Conservation (phyloP, 2,113 vertebrate species). For the Corvus hawaiiensis region DNA sequence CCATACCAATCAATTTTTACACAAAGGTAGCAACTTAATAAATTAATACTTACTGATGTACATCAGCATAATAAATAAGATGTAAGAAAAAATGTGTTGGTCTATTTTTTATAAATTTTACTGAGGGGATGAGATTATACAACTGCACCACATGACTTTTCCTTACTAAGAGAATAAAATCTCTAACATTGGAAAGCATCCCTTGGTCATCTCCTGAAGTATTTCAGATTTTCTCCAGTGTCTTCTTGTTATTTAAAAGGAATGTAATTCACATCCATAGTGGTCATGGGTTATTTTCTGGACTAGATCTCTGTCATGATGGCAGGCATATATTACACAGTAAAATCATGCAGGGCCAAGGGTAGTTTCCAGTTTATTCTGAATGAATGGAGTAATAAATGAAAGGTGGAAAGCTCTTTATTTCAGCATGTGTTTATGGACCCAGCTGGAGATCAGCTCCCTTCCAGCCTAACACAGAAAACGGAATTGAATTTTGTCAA, state of each 20-base stretch:
- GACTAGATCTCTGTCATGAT: not conserved
- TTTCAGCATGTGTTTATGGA: not conserved
- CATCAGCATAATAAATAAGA: not conserved
- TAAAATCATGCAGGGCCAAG: not conserved
- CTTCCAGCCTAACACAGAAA: not conserved
- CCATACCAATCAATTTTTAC: not conserved
- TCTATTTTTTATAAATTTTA: not conserved
- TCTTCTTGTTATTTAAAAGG: not conserved
- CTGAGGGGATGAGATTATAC: not conserved
- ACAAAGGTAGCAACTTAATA: not conserved
- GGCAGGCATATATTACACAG: not conserved
- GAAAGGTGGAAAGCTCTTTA: not conserved
- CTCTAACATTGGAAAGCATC: not conserved
- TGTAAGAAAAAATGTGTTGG: not conserved
- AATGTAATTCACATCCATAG: not conserved
- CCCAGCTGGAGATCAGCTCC: not conserved
- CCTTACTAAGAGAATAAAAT: conserved; percentile 36
- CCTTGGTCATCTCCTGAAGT: not conserved
- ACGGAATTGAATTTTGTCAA: not conserved
- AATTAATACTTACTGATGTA: not conserved
- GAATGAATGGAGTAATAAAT: not conserved
- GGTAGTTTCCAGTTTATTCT: not conserved
- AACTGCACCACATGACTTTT: not conserved
- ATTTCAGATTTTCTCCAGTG: not conserved
- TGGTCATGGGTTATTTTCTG: conserved; percentile 26